These are phyloP conservation scores for Spodoptera littoralis DNA, from an alignment of 2,888 invertebrate genomes.

Conservation along the genomic window DNA sequence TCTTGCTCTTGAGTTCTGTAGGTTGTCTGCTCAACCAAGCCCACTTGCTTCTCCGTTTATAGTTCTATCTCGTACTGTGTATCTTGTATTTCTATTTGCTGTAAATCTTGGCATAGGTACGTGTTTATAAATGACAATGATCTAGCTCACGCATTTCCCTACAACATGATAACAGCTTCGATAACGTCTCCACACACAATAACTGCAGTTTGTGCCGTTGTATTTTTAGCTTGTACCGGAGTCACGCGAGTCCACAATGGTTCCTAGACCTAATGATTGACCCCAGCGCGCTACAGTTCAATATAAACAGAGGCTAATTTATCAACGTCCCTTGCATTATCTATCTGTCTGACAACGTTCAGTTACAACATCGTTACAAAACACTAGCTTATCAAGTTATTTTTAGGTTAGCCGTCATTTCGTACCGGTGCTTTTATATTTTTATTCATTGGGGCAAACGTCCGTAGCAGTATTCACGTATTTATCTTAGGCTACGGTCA, in stretches of 20 bases:
- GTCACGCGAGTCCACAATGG: constrained; percentile 40
- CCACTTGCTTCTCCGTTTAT: too few relatives aligned
- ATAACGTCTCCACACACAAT: constrained; percentile 30
- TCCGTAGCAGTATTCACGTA: constrained; percentile 60
- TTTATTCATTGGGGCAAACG: constrained; percentile 55
- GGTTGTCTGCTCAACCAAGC: too few relatives aligned
- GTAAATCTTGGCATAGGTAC: constrained; percentile 2
- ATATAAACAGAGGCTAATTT: constrained; percentile 41
- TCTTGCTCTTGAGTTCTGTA: too few relatives aligned
- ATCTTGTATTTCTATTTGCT: background rate
- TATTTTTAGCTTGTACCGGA: constrained; percentile 31
- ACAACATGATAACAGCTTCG: constrained; percentile 17
- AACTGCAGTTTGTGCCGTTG: constrained; percentile 11
- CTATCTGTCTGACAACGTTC: constrained; percentile 16
- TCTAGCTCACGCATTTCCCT: constrained; percentile 13
- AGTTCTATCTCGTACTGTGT: too few relatives aligned
- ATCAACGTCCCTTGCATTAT: constrained; percentile 36
- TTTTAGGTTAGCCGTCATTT: constrained; percentile 35
- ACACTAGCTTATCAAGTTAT: constrained; percentile 39
- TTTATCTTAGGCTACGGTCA: constrained; percentile 62
- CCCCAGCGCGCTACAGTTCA: constrained; percentile 25
- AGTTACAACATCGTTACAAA: constrained; percentile 46
- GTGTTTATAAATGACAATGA: constrained; percentile 1
- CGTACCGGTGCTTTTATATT: constrained; percentile 38
- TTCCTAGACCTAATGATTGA: constrained; percentile 38